Conservation (phyloP, 1,140 invertebrate species). For the Drosophila navojoa region DNA sequence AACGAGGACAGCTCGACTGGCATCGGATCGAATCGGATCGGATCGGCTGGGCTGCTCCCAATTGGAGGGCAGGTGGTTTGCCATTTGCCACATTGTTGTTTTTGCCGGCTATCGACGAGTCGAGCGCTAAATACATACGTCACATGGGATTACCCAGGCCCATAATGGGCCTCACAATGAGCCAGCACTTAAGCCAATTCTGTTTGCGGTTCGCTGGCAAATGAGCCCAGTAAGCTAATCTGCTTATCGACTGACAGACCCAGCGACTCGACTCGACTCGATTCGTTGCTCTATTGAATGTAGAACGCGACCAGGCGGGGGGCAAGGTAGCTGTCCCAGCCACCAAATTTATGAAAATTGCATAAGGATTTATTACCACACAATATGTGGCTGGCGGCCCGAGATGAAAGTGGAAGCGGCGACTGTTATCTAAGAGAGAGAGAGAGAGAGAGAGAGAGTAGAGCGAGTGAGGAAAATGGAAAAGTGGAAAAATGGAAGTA, state of each 20-base stretch:
- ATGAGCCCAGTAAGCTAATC: conserved; percentile 52
- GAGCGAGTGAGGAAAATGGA: no score
- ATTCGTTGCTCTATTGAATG: conserved; percentile 5
- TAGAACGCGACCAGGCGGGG: conserved; percentile 20
- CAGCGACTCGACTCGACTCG: not conserved
- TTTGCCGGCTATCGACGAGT: conserved; percentile 41
- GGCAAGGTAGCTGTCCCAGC: not conserved
- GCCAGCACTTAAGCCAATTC: conserved; percentile 51
- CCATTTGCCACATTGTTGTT: not conserved
- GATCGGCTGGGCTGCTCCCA: conserved; percentile 1
- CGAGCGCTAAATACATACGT: conserved; percentile 17
- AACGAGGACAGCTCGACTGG: conserved; percentile 7
- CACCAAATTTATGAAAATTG: conserved; percentile 27
- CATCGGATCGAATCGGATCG: not conserved
- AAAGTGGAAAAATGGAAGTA: no score
- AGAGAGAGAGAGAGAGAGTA: not conserved
- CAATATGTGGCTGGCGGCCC: not conserved
- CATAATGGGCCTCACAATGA: conserved; percentile 46
- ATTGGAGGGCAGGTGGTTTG: conserved; percentile 7
- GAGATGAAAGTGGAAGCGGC: not conserved
- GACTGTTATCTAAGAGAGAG: not conserved
- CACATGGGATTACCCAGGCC: conserved; percentile 39
- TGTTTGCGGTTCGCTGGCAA: conserved; percentile 48
- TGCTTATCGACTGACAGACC: conserved; percentile 40
- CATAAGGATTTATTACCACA: conserved; percentile 38